Evolutionary conservation across 2,797 vertebrate species (phyloP), one percentile per base, ranked within the genome.

Genomic region (Delichon dasypus): DNA sequence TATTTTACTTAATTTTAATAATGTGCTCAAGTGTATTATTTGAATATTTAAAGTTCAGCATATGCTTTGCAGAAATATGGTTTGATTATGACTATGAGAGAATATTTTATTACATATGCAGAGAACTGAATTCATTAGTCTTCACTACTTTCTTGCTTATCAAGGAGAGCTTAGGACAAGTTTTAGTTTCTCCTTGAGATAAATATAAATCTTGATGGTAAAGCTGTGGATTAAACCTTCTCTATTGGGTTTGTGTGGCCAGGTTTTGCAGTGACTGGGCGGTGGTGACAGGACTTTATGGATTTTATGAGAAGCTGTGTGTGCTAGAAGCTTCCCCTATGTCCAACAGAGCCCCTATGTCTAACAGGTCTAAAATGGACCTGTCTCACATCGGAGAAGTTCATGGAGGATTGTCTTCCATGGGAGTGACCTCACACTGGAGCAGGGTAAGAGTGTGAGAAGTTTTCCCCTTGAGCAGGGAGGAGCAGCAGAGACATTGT

Each of bases 21-120:
- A 83, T 84, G 47, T 89, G 40, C 32, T 89, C 22, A 48, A 88
- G 88, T 89, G 44, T 72, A 84, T 89, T 92, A 90, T 40, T 89
- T 91, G 68, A 88, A 74, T 92, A 93, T 89, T 95, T 91, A 68
- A 93, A 92, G 62, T 93, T 94, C 70, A 84, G 67, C 58, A 81
- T 53, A 70, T 91, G 70, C 70, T 86, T 95, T 92, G 32, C 76
- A 91, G 81, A 96, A 78, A 89, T 81, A 72, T 72, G 72, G 16
- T 76, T 94, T 88, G 70, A 91, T 88, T 88, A 85, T 11, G 1
- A 68, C 82, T 88, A 26, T 44, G 62, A 89, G 36, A 54, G 38
- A 93, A 62, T 83, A 75, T 85, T 91, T 67, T 88, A 91, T 78
- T 94, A 75, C 73, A 80, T 72, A 91, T 85, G 29, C 75, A 78